These are phyloP conservation scores for Acanthopagrus latus DNA, from an alignment of 2,797 vertebrate genomes.

Conservation along the genomic window DNA sequence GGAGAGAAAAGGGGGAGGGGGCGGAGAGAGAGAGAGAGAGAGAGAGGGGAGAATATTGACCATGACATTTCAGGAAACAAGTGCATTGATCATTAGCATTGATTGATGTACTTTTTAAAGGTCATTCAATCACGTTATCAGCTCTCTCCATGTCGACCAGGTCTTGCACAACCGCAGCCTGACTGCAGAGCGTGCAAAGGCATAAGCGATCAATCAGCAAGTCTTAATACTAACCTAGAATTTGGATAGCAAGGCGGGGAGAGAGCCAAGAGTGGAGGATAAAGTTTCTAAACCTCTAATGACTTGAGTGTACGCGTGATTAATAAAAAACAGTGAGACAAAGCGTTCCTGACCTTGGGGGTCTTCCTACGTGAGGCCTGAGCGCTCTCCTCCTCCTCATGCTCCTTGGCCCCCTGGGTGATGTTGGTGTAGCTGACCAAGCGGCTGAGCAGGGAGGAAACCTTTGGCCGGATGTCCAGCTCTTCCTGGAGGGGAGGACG, in stretches of 20 bases:
- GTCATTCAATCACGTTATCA: constrained; percentile 73
- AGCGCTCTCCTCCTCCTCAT: constrained; percentile 94
- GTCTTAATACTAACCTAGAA: constrained; percentile 67
- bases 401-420: constrained; percentile 97
- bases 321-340: constrained; percentile 21
- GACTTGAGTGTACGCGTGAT: background rate
- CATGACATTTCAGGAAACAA: constrained; percentile 76
- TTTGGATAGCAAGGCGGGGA: constrained; percentile 19
- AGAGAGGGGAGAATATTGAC: constrained; percentile 47
- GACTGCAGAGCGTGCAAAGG: constrained; percentile 45
- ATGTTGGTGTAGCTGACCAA: constrained; percentile 98
- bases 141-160: constrained; percentile 62
- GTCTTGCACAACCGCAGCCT: constrained; percentile 46
- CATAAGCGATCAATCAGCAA: constrained; percentile 70
- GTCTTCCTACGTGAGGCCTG: constrained; percentile 88
- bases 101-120: constrained; percentile 78
- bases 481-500: constrained; percentile 89
- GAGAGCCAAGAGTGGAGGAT: constrained; percentile 25
- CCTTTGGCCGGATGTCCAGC: constrained; percentile 97
- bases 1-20: background rate
- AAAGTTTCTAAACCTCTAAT: constrained; percentile 51
- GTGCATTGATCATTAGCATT: constrained; percentile 75
- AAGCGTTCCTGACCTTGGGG: constrained; percentile 89
- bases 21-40: background rate
- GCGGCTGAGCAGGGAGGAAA: constrained; percentile 97